Evolutionary conservation across 2,888 invertebrate genomes (phyloP), one percentile per base, ranked within the genome.

Genomic region (Panopea generosa): DNA sequence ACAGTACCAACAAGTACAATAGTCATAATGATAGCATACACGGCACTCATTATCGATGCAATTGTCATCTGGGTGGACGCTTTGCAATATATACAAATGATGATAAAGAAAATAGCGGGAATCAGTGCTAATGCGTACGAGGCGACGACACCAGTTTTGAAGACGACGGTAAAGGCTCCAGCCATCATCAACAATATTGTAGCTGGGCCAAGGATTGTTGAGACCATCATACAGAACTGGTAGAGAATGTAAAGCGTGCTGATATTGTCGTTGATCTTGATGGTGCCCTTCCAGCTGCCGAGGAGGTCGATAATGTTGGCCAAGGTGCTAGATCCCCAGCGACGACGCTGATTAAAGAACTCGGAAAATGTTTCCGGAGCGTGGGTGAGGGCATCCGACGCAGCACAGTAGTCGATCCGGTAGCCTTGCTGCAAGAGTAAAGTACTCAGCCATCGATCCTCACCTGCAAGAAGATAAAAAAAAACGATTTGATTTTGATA

Each of bases 311-410:
- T 96, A 92, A 99, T 98, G 92, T 99, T 99, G 77, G 99, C 99
- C 91, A 99, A 96, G 47, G 99, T 99, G 0, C 99, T 99, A 6
- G 99, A 99, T 79, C 98, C 98, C 99, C 99, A 99, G 84, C 99
- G 95, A 91, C 99, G 96, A 77, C 99, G 95, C 93, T 99, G 99
- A 91, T 99, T 99, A 94, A 98, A 99, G 93, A 99, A 99, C 72
- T 90, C 90, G 16, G 88, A 85, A 70, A 91, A 92, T 4, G 86
- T 85, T 74, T 99, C 99, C 0, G 99, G 99, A 38, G 98, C 98
- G 89, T 99, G 98, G 1, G 99, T 99, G 93, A 98, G 97, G 33
- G 99, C 99, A 92, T 99, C 99, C 1, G 98, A 97, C 20, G 99
- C 99, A 90, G 99, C 99, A 84, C 98, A 98, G 92, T 99, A 99